A percentile compares a stretch with the other conserved stretches of the same genome.
phyloP scores from a whole-genome alignment of 2,888 invertebrate species.

The Drosophila peninsularis region DNA sequence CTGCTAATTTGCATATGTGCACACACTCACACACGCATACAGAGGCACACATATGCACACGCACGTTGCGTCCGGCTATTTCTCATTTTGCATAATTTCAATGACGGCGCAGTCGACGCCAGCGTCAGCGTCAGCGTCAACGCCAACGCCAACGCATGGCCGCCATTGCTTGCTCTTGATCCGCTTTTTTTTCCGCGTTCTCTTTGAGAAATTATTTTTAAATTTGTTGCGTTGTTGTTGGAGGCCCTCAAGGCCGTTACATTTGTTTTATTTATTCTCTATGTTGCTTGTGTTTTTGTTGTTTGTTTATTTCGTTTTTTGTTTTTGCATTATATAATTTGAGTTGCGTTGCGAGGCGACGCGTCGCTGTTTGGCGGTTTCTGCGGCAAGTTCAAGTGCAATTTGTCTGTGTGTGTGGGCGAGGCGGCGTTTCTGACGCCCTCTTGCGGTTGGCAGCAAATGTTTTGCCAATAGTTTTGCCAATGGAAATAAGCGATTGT shows the following conservation, averaged over 20 bases:
- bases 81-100: conserved; percentile 73
- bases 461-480: conserved; percentile 78
- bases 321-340: conserved; percentile 70
- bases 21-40: background rate
- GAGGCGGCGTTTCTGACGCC: background rate
- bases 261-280: conserved; percentile 71
- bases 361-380: conserved; percentile 51
- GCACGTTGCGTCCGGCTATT: conserved; percentile 45
- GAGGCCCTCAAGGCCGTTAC: conserved; percentile 68
- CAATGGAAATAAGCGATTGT: conserved; percentile 63
- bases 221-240: conserved; percentile 56
- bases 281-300: conserved; percentile 29
- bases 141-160: conserved; percentile 50
- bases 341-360: conserved; percentile 55
- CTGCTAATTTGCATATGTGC: conserved; percentile 26
- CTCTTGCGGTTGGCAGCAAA: conserved; percentile 54
- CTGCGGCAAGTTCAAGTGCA: conserved; percentile 77
- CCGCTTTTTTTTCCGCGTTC: conserved; percentile 52
- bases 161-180: conserved; percentile 68
- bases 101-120: conserved; percentile 40
- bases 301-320: conserved; percentile 4
- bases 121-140: conserved; percentile 25
- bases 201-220: conserved; percentile 77
- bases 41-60: background rate
- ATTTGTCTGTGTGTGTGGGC: conserved; percentile 49